A percentile compares a stretch with the other conserved stretches of the same genome.
Conservation (phyloP, 2,113 vertebrate genomes). For the Mungos mungo region DNA sequence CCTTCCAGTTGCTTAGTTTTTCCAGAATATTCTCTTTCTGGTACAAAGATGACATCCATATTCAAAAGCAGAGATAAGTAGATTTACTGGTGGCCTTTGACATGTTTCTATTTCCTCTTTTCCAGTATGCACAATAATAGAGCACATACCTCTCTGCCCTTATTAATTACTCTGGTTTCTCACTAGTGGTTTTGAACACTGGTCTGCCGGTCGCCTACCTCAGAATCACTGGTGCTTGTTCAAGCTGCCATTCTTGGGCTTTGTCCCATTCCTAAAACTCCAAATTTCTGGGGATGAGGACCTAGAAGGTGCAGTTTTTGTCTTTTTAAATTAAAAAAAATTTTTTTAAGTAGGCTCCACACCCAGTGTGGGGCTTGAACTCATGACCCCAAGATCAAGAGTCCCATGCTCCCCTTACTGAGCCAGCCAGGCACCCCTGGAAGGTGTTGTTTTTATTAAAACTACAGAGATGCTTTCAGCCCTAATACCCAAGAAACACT, state of each 20-base stretch:
- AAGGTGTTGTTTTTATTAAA: background rate
- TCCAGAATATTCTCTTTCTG: conserved; percentile 62
- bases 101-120: background rate
- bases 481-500: no score
- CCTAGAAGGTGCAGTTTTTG: background rate
- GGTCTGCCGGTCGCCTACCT: background rate
- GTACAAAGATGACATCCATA: background rate
- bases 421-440: no score
- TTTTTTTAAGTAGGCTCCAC: background rate
- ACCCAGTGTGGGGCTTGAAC: background rate
- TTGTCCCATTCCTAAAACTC: background rate
- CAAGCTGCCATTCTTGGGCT: background rate
- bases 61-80: background rate
- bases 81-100: background rate
- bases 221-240: background rate
- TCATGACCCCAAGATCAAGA: background rate
- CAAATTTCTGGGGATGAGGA: background rate
- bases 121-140: background rate
- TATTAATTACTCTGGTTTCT: background rate
- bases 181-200: background rate
- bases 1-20: background rate
- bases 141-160: background rate
- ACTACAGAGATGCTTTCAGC: background rate
- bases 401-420: background rate
- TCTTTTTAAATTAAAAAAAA: background rate